These are phyloP conservation scores for Eublepharis macularius DNA, from an alignment of 2,113 vertebrate genomes.

Conservation along the genomic window DNA sequence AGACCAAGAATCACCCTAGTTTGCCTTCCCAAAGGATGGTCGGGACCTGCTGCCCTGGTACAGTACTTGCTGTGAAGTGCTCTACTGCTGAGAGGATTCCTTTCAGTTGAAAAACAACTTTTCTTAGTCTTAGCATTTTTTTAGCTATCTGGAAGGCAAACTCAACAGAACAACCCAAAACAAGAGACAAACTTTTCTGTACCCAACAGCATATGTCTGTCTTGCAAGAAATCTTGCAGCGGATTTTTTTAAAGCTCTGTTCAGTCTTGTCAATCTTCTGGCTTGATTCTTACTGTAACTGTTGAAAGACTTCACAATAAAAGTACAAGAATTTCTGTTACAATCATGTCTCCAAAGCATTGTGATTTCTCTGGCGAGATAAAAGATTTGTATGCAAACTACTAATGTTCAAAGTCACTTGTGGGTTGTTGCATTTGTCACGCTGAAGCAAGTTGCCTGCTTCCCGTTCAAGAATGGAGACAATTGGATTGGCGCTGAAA, in stretches of 20 bases:
- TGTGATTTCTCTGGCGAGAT: background rate
- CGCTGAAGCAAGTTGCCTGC: background rate
- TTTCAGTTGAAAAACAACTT: background rate
- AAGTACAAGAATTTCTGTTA: constrained; percentile 37
- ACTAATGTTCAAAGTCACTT: background rate
- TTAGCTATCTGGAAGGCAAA: constrained; percentile 15
- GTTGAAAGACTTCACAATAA: constrained; percentile 66
- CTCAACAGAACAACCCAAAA: constrained; percentile 30
- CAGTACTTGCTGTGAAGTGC: constrained; percentile 39
- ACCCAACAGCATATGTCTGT: constrained; percentile 28
- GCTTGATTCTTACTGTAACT: constrained; percentile 72
- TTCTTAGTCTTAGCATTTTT: constrained; percentile 32
- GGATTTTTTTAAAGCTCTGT: constrained; percentile 57
- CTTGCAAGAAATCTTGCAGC: constrained; percentile 55
- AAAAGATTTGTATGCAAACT: background rate
- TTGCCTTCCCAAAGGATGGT: background rate
- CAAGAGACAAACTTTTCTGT: constrained; percentile 30
- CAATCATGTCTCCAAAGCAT: background rate
- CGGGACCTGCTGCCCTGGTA: constrained; percentile 58
- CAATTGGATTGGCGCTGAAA: too few species aligned
- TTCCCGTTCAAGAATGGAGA: too few species aligned
- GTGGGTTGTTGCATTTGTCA: background rate
- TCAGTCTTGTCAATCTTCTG: constrained; percentile 43
- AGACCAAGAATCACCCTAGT: background rate
- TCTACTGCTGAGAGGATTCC: background rate